Base-by-base conservation (phyloP, 2,113 vertebrate genomes). In the Gallinago jamesoni region DNA sequence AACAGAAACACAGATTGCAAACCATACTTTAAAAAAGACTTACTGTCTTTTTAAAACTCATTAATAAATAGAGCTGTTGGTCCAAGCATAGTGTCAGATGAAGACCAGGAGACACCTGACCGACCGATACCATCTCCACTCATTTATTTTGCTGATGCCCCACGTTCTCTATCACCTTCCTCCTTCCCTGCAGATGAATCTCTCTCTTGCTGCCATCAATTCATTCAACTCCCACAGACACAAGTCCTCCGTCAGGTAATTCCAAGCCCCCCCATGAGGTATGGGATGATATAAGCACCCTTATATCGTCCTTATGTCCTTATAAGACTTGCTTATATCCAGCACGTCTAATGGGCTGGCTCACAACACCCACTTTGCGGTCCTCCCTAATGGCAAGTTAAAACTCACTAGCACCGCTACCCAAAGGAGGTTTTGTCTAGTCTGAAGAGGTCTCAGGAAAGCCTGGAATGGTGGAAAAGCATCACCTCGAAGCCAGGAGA, bases 301-400 rank as follows among this genome's bases (percentile, higher is more conserved):
- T 20, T 39, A 39, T 39, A 39, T 39, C 11, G 39, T 39, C 39
- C 39, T 39, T 39, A 39, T 39, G 12, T 39, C 39, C 39, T 39
- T 39, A 39, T 12, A 39, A 5, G 39, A 39, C 39, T 12, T 39
- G 39, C 39, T 39, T 39, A 39, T 9, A 39, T 39, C 39, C 39
- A 39, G 8, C 11, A 27, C 0, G 5, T 28, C 2, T 4, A 45
- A 52, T 6, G 7, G 4, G 4, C 27, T 19, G 25, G 21, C 27
- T 64, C 35, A 31, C 31, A 60, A 60, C 23, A 19, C 27, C 6
- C 43, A 8, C 45, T 28, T 17, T 1, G 6, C 8, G 31, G 13
- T 50, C 12, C 35, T 56, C 41, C 50, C 64, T 45, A 66, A 52
- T 31, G 6, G 4, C 10, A 24, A 47, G 23, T 59, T 11, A 35